Evolutionary conservation across 2,797 vertebrate genomes (phyloP), one percentile per base, ranked within the genome.

Genomic region (Hyperoplus lanceolatus): DNA sequence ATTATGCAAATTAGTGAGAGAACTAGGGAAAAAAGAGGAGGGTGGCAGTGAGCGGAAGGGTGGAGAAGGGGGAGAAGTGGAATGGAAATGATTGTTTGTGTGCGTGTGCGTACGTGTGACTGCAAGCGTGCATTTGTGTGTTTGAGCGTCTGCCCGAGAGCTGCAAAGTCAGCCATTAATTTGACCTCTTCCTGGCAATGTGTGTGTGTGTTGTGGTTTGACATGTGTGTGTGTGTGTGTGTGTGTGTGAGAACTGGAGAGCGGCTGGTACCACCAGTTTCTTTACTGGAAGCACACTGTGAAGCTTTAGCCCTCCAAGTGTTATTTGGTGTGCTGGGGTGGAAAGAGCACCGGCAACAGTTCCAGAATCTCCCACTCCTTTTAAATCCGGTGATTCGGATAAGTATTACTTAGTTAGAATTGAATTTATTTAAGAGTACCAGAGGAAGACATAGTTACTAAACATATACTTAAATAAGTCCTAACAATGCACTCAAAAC

Each of bases 111-210:
- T 66, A 29, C 29, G 59, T 42, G 43, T 65, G 74, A 16, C 39
- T 58, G 64, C 12, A 10, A 64, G 60, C 60, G 62, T 69, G 63
- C 75, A 36, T 73, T 57, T 80, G 80, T 79, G 83, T 84, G 75
- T 84, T 66, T 85, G 89, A 74, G 81, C 8, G 58, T 84, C 83
- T 91, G 90, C 86, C 83, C 65, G 12, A 84, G 80, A 88, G 90
- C 90, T 90, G 89, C 89, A 90, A 85, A 92, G 89, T 94, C 92
- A 93, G 92, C 90, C 90, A 90, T 93, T 91, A 90, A 90, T 92
- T 90, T 93, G 93, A 93, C 91, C 91, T 75, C 86, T 94, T 93
- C 90, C 90, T 93, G 93, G 93, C 92, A 92, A 78, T 12, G 4
- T 39, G 84, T 82, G 84, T 82, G 85, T 84, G 84, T 89, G 89